Evolutionary conservation across 2,888 invertebrate species (phyloP).

Genomic region (Saturnia pavonia): DNA sequence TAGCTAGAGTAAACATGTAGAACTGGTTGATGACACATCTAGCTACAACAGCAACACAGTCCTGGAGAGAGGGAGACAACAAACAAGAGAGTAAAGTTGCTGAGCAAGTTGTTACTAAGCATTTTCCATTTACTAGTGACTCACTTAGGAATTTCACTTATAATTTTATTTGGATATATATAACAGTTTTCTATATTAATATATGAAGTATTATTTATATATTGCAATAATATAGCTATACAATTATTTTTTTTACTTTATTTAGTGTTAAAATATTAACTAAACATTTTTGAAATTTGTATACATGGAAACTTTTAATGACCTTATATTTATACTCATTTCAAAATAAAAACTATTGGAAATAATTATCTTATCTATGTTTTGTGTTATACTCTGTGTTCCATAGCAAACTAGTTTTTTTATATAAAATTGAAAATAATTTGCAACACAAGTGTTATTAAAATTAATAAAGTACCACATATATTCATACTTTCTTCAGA

Average conservation of each 20-base stretch:
- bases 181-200: too few species aligned
- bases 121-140: constrained; percentile 37
- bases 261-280: too few species aligned
- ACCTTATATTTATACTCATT: not conserved
- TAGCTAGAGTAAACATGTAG: constrained; percentile 10
- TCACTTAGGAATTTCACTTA: constrained; percentile 39
- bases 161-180: constrained; percentile 8
- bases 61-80: constrained; percentile 14
- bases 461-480: too few species aligned
- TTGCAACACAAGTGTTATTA: too few species aligned
- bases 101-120: constrained; percentile 35
- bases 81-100: constrained; percentile 42
- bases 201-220: too few species aligned
- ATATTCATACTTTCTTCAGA: too few species aligned
- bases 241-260: too few species aligned
- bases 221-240: too few species aligned
- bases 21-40: constrained; percentile 48
- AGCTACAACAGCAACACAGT: constrained; percentile 17
- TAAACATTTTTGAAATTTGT: too few species aligned
- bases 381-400: not conserved
- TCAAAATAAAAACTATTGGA: not conserved
- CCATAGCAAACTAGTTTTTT: not conserved
- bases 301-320: not conserved
- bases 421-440: not conserved
- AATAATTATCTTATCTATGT: not conserved